These are phyloP conservation scores for Cryptoblepharus egeriae DNA, from an alignment of 2,797 vertebrate species.

Conservation along the genomic window DNA sequence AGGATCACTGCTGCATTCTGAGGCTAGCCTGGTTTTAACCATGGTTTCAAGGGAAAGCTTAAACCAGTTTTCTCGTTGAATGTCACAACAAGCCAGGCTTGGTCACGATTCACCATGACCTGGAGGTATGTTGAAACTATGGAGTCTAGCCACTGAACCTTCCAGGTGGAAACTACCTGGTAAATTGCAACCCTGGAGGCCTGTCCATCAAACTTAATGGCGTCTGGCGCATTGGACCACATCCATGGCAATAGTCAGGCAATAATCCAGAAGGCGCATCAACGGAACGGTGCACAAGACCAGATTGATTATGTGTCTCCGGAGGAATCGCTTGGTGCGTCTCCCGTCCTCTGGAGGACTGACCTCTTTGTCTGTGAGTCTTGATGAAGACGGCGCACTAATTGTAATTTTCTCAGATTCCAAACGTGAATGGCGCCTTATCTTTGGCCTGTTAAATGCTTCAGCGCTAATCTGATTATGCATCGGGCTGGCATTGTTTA, in stretches of 20 bases:
- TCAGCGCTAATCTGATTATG: conserved; percentile 24
- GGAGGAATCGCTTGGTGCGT: conserved; percentile 22
- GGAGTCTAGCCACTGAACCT: neutral
- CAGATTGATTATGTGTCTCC: conserved; percentile 42
- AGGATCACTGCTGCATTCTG: too few relatives aligned
- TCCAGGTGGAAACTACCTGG: conserved; percentile 5
- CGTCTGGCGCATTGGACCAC: neutral
- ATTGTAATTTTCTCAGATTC: conserved; percentile 38
- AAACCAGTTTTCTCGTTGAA: too few relatives aligned
- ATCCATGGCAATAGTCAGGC: conserved; percentile 27
- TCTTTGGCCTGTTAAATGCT: conserved; percentile 2
- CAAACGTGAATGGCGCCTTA: conserved; percentile 23
- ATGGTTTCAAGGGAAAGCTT: too few relatives aligned
- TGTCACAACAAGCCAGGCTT: neutral
- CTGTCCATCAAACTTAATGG: neutral
- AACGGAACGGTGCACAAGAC: conserved; percentile 7
- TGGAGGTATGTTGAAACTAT: neutral
- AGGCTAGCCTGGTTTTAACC: too few relatives aligned
- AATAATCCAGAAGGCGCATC: conserved; percentile 34
- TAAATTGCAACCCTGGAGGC: neutral
- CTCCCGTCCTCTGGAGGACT: conserved; percentile 38
- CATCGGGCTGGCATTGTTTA: neutral
- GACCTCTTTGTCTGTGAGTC: conserved; percentile 41
- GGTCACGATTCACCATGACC: neutral
- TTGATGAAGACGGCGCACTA: conserved; percentile 27